A percentile compares a stretch with the other conserved stretches of the same genome.
Evolutionary conservation across 2,888 invertebrate genomes (phyloP).

Genomic region (Atrina japonica): DNA sequence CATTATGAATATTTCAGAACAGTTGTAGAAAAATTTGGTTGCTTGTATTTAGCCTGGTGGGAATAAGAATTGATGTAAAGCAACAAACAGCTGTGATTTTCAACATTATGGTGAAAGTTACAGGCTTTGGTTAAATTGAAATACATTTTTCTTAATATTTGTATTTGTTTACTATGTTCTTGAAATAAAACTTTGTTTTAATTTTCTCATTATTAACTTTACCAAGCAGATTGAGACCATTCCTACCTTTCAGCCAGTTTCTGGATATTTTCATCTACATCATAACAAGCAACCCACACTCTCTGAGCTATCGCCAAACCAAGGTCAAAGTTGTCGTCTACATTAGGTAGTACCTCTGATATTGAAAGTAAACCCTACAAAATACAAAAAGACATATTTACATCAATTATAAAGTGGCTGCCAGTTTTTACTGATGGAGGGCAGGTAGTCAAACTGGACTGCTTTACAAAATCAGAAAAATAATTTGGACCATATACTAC

Average conservation of each 20-base stretch:
- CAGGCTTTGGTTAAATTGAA: too few species aligned
- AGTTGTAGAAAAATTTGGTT: background rate
- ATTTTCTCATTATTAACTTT: too few species aligned
- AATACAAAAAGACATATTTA: background rate
- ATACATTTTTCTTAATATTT: too few species aligned
- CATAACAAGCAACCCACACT: conserved; percentile 92
- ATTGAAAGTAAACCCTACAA: conserved; percentile 85
- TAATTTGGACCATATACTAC: too few species aligned
- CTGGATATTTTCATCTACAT: conserved; percentile 88
- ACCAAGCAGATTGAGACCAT: too few species aligned
- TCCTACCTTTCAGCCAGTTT: conserved; percentile 79
- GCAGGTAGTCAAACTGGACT: too few species aligned
- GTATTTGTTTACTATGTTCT: too few species aligned
- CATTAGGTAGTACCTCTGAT: conserved; percentile 84
- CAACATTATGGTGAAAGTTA: too few species aligned
- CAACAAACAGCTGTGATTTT: background rate
- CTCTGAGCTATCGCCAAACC: conserved; percentile 84
- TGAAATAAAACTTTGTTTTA: too few species aligned
- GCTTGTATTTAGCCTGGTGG: background rate
- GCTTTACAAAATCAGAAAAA: too few species aligned
- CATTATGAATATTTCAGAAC: background rate
- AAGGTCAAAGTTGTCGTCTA: conserved; percentile 81
- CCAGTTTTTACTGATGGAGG: background rate
- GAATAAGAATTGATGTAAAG: background rate
- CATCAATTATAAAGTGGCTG: background rate